phyloP scores from a whole-genome alignment of 2,113 vertebrate genomes.

The Petrocephalus microphthalmus region DNA sequence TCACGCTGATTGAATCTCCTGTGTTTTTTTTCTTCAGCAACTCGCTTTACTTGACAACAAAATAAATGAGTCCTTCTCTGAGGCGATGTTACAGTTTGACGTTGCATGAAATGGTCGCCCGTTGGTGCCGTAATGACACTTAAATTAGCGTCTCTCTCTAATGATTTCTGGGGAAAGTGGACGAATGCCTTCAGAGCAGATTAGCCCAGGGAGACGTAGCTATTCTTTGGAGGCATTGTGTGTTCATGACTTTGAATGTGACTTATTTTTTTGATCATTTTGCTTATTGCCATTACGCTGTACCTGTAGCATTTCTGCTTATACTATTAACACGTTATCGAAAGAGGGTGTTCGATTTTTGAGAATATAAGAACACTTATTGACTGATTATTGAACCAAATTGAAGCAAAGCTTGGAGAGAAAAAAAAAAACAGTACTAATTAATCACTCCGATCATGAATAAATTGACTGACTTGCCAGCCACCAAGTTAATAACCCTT shows the following conservation, averaged over 20 bases:
- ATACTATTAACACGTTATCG: not conserved
- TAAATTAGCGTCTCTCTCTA: slow-evolving; percentile 18
- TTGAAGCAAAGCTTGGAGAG: not conserved
- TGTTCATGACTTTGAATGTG: not conserved
- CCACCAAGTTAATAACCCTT: not conserved
- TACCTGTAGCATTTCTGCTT: not conserved
- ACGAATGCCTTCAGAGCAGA: not conserved
- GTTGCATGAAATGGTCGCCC: slow-evolving; percentile 10
- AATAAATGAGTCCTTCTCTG: slow-evolving; percentile 4
- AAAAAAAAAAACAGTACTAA: not conserved
- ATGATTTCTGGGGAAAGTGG: not conserved
- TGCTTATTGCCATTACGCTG: not conserved
- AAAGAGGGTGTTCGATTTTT: not conserved
- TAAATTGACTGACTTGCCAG: not conserved
- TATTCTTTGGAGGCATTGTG: not conserved
- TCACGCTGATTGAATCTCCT: not conserved
- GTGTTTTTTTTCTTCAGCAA: slow-evolving; percentile 5
- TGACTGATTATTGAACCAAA: not conserved
- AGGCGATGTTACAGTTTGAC: slow-evolving; percentile 16
- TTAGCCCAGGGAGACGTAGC: not conserved
- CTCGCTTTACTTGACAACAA: slow-evolving; percentile 7
- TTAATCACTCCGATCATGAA: not conserved
- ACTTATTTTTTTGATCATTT: not conserved
- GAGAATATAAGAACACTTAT: not conserved
- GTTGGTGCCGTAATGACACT: slow-evolving; percentile 16